Base-by-base conservation (phyloP, 2,888 invertebrate species). In the Rhingia rostrata region DNA sequence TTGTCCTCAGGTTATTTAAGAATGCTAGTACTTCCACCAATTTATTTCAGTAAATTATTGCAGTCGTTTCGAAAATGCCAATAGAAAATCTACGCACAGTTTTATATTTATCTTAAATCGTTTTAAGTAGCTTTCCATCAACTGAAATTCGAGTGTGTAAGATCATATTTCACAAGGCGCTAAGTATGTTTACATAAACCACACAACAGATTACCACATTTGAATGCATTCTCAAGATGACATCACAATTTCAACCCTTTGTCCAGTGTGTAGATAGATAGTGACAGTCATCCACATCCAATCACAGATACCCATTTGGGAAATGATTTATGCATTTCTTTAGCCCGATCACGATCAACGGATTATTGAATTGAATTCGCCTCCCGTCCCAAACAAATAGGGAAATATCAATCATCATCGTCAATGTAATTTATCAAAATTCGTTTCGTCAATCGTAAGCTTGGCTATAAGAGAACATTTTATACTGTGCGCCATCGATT, bases 281-380 rank as follows among this genome's bases (percentile, higher is more conserved):
- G 12, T 6, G 30, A 32, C 14, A 9, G 39, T n/a, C 22, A 6
- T 14, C 2, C 32, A n/a, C 14, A 39, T 30, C 60, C 33, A 58
- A 9, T 12, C 30, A 6, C 5, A 35, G 45, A 14, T 49, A 30
- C 30, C 37, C 30, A 49, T 37, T 37, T 37, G 49, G 49, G 30
- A 63, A 63, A 63, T 63, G 49, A 47, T 63, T 63, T 63, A 63
- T 63, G 37, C 35, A 49, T 49, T 63, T 61, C 43, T 61, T 10
- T 60, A 33, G 33, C 12, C 14, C 63, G 30, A 37, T 63, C 37
- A 37, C 49, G 37, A 63, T 35, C n/a, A 14, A 10, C 10, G 33
- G 45, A 45, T 47, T 43, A 60, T 30, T 10, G 10, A 58, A 43
- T 60, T 60, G 22, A 53, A 35, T 41, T 30, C 35, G n/a, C 39